A percentile compares a stretch with the other conserved stretches of the same genome.
phyloP scores from a whole-genome alignment of 2,888 invertebrate genomes.

The Cerceris ruficornis region DNA sequence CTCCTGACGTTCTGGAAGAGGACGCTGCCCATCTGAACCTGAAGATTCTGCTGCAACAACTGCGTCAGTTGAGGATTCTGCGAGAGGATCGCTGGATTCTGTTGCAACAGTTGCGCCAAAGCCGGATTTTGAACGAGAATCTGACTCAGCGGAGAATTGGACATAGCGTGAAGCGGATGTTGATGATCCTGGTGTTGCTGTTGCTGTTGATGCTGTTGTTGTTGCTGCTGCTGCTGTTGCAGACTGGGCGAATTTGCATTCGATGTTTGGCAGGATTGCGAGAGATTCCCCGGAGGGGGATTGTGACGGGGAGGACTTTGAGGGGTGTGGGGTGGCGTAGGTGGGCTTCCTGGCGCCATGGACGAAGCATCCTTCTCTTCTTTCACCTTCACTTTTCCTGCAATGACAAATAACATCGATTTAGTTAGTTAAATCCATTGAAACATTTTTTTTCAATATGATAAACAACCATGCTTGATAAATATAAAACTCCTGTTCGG shows the following conservation, averaged over 20 bases:
- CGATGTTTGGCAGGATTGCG: conserved; percentile 75
- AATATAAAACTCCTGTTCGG: too few species aligned
- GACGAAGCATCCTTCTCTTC: conserved; percentile 79
- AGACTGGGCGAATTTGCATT: conserved; percentile 68
- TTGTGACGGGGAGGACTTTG: conserved; percentile 79
- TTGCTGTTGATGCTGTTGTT: conserved; percentile 38
- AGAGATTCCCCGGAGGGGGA: conserved; percentile 63
- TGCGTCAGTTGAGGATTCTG: conserved; percentile 79
- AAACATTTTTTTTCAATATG: too few species aligned
- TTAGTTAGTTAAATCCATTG: background rate
- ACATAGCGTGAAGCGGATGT: conserved; percentile 65
- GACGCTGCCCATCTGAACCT: conserved; percentile 78
- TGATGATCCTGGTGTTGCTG: conserved; percentile 45
- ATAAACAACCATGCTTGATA: too few species aligned
- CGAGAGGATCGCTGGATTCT: conserved; percentile 77
- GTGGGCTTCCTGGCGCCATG: conserved; percentile 80
- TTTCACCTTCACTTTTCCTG: conserved; percentile 77
- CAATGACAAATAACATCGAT: conserved; percentile 35
- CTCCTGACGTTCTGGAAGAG: conserved; percentile 73
- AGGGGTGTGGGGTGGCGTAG: conserved; percentile 80
- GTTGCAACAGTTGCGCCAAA: conserved; percentile 77
- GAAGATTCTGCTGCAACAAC: conserved; percentile 79
- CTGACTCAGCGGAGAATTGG: conserved; percentile 76
- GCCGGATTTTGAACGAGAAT: conserved; percentile 79
- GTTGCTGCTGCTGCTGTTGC: conserved; percentile 45